Evolutionary conservation across 1,140 invertebrate genomes (phyloP).

Genomic region (Akabosia matsudoensis): DNA sequence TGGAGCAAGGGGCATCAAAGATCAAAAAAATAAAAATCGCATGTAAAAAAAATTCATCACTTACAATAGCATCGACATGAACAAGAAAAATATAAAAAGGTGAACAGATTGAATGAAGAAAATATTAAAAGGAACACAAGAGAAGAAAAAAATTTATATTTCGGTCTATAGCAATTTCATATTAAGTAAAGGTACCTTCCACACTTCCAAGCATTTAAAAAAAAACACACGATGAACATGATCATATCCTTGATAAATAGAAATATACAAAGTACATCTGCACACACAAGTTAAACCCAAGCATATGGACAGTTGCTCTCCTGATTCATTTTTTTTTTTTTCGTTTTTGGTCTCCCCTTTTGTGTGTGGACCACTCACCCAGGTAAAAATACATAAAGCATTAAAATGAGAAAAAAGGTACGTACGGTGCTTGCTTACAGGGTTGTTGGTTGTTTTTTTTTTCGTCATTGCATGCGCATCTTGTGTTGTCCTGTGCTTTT

Average conservation of each 20-base stretch:
- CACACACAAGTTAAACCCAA: background rate
- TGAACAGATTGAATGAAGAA: background rate
- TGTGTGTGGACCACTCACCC: background rate
- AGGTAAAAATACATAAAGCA: background rate
- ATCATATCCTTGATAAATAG: background rate
- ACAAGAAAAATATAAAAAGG: too few relatives aligned
- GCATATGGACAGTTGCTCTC: constrained; percentile 9
- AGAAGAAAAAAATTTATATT: too few relatives aligned
- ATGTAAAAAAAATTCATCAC: background rate
- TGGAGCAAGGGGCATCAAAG: background rate
- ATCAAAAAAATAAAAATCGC: background rate
- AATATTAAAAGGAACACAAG: background rate
- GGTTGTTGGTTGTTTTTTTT: background rate
- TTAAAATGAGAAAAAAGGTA: background rate
- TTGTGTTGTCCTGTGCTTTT: background rate
- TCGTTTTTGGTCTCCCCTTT: background rate
- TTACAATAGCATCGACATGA: background rate
- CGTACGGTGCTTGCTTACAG: background rate
- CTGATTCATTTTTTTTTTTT: background rate
- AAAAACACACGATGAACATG: background rate
- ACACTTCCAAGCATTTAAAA: too few relatives aligned
- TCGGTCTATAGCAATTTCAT: too few relatives aligned
- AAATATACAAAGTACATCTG: constrained; percentile 10
- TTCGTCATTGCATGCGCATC: background rate
- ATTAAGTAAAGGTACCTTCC: background rate